These are phyloP conservation scores for Gallirallus australis DNA, from an alignment of 2,797 vertebrate species.

Conservation along the genomic window DNA sequence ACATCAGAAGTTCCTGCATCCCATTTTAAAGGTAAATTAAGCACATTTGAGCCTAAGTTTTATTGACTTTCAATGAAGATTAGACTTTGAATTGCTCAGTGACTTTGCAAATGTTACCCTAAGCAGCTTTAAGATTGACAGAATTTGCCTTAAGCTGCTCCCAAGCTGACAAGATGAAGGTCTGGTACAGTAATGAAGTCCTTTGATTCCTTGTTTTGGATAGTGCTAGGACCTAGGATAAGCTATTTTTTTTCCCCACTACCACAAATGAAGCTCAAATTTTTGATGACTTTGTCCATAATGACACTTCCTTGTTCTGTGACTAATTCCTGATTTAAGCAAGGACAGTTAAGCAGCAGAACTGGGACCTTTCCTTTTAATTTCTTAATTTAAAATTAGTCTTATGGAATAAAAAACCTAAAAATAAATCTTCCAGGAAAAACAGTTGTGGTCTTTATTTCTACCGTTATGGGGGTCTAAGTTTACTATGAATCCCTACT, in stretches of 20 bases:
- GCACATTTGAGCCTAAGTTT: constrained; percentile 6
- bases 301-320: background rate
- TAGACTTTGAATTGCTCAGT: constrained; percentile 16
- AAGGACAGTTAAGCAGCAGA: background rate
- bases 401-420: background rate
- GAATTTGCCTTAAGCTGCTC: constrained; percentile 45
- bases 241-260: background rate
- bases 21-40: constrained; percentile 21
- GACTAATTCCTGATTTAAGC: background rate
- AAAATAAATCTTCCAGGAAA: background rate
- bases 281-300: background rate
- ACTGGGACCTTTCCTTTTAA: background rate
- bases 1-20: background rate
- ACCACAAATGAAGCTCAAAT: background rate
- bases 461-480: background rate
- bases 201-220: background rate
- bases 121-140: constrained; percentile 39
- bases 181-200: background rate
- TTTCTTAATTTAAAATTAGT: background rate
- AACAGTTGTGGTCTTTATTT: background rate
- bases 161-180: background rate
- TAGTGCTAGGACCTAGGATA: background rate
- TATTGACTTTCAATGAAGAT: constrained; percentile 45
- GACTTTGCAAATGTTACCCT: background rate
- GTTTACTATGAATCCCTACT: background rate